Percentiles rank a stretch among this genome's conserved stretches.
Conservation (phyloP, 2,797 vertebrate genomes). For the Paguma larvata region DNA sequence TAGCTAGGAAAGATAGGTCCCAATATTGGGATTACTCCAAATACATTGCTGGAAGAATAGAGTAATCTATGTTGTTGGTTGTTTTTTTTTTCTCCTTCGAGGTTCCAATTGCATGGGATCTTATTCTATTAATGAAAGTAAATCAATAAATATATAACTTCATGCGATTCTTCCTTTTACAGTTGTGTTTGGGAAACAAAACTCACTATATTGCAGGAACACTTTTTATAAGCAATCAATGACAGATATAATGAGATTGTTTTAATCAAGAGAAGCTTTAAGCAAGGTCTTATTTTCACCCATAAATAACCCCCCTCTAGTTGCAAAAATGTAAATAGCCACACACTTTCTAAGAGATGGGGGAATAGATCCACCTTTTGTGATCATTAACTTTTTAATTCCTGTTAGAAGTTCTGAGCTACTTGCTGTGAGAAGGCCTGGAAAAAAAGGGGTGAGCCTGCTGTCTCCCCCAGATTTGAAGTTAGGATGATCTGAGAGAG, state of each 20-base stretch:
- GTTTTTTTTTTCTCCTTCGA: not conserved
- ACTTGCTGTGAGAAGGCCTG: not conserved
- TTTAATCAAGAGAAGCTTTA: not conserved
- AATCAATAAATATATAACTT: not conserved
- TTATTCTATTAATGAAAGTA: constrained; percentile 31
- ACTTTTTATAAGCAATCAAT: not conserved
- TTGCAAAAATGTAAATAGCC: not conserved
- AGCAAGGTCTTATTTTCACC: not conserved
- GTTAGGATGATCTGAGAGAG: not conserved
- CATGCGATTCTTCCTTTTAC: not conserved
- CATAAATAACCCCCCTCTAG: not conserved
- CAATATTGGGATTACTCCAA: not conserved
- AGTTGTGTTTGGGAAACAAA: not conserved
- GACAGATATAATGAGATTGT: not conserved
- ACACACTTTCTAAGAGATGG: not conserved
- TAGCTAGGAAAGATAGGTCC: not conserved
- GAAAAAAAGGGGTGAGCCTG: not conserved
- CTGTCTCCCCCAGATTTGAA: not conserved
- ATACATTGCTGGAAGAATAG: not conserved
- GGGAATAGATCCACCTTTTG: not conserved
- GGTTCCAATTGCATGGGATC: not conserved
- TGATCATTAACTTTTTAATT: not conserved
- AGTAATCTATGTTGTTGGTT: not conserved
- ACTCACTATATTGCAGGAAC: not conserved
- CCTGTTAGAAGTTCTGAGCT: not conserved